Evolutionary conservation across 2,888 invertebrate genomes (phyloP), one percentile per base, ranked within the genome.

Genomic region (Pammene fasciana): DNA sequence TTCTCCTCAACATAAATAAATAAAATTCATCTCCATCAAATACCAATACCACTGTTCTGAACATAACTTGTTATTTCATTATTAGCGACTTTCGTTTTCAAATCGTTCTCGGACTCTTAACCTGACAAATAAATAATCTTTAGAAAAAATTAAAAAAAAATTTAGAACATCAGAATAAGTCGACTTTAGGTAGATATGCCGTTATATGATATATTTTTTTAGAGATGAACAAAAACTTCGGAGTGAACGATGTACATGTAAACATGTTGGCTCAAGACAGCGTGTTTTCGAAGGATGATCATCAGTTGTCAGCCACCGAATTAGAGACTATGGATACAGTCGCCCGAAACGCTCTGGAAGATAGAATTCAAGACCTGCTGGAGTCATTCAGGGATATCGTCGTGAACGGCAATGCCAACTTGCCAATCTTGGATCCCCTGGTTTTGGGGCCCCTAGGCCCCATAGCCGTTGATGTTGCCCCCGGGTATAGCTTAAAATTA

Each of bases 381-480:
- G 83, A 88, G 52, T 66, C 68, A 6, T 80, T 84, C 65, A 81
- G 87, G 62, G 77, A 83, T 52, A 71, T 81, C 3, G 74, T 87
- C 4, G 75, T 85, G 61, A 77, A 85, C 65, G 87, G 87, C n/a
- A 85, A 79, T 59, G 86, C 82, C 4, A 71, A 70, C 7, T 0
- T 85, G 0, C 85, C 85, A 0, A 81, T 82, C 0, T 71, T 87
- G 13, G 87, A 86, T 68, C 86, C 86, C 0, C 68, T 85, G 5
- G 73, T 71, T 0, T 48, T 86, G 8, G 73, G 78, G 3, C 62
- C 66, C 9, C 36, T 60, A 13, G 68, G 68, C 16, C 68, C 68
- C 1, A 16, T 68, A 26, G 56, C 18, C 2, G 34, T 68, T 26
- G 56, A 68, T 4, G n/a, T 68, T 16, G 48, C 55, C 48, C n/a